Evolutionary conservation across 2,888 invertebrate species (phyloP).

Genomic region (Xanthorhoe designata): DNA sequence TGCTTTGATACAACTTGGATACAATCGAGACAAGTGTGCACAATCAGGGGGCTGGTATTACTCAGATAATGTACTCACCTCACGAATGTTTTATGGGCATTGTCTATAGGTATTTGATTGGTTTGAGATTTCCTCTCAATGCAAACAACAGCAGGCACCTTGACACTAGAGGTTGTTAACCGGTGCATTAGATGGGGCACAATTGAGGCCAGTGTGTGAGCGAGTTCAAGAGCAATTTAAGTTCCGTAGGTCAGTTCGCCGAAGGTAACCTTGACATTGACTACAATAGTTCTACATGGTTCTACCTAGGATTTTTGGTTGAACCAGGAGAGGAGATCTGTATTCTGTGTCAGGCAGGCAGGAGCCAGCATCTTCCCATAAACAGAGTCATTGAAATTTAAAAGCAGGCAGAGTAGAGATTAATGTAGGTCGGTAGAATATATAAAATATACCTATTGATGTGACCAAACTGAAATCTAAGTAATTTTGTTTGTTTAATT

Average conservation of each 20-base stretch:
- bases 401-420: not conserved
- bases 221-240: conserved; percentile 85
- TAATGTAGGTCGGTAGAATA: not conserved
- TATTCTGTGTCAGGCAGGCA: no score
- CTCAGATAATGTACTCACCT: not conserved
- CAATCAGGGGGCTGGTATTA: no score
- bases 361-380: not conserved
- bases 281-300: conserved; percentile 69
- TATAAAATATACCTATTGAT: no score
- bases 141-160: conserved; percentile 80
- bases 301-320: conserved; percentile 54
- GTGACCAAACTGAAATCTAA: no score
- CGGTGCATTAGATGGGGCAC: conserved; percentile 82
- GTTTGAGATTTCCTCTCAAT: conserved; percentile 65
- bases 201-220: conserved; percentile 85
- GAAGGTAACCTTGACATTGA: conserved; percentile 85
- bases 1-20: no score
- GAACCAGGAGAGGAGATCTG: no score
- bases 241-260: conserved; percentile 85
- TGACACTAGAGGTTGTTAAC: conserved; percentile 85
- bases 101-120: conserved; percentile 54
- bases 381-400: not conserved
- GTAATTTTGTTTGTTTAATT: no score
- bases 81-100: not conserved
- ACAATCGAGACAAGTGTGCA: no score